phyloP scores from a whole-genome alignment of 2,888 invertebrate species.

The Drosophila melanosoma region DNA sequence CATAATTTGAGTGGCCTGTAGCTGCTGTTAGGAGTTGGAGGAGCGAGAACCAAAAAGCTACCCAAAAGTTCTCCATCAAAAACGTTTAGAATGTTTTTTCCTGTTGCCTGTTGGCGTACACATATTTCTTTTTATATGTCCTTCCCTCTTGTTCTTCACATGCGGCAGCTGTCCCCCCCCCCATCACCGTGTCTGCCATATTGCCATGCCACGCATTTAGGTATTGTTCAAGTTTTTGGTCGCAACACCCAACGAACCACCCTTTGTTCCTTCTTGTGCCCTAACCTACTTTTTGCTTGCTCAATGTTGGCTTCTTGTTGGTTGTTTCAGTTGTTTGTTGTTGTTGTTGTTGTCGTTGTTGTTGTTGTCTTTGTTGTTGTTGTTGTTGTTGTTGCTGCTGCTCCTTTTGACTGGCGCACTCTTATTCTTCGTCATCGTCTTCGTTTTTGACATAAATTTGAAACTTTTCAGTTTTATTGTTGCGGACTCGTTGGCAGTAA shows the following conservation, averaged over 20 bases:
- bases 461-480: constrained; percentile 80
- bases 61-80: constrained; percentile 70
- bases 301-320: constrained; percentile 69
- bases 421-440: constrained; percentile 36
- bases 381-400: constrained; percentile 9
- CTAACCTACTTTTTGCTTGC: constrained; percentile 74
- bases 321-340: constrained; percentile 27
- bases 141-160: background rate
- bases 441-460: constrained; percentile 76
- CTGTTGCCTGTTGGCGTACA: constrained; percentile 66
- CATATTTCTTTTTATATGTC: constrained; percentile 51
- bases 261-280: constrained; percentile 16
- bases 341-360: constrained; percentile 1
- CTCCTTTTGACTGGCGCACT: constrained; percentile 40
- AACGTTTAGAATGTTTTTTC: constrained; percentile 73
- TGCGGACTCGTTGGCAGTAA: constrained; percentile 78
- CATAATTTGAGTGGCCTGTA: constrained; percentile 62
- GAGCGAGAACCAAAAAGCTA: constrained; percentile 60
- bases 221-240: constrained; percentile 73
- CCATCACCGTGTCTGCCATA: constrained; percentile 31
- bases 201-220: constrained; percentile 62
- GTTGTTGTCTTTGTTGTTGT: background rate
- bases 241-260: constrained; percentile 4
- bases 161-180: constrained; percentile 33
- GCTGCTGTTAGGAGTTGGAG: constrained; percentile 45